Evolutionary conservation across 2,113 vertebrate species (phyloP).

Genomic region (Rousettus leschenaultii): DNA sequence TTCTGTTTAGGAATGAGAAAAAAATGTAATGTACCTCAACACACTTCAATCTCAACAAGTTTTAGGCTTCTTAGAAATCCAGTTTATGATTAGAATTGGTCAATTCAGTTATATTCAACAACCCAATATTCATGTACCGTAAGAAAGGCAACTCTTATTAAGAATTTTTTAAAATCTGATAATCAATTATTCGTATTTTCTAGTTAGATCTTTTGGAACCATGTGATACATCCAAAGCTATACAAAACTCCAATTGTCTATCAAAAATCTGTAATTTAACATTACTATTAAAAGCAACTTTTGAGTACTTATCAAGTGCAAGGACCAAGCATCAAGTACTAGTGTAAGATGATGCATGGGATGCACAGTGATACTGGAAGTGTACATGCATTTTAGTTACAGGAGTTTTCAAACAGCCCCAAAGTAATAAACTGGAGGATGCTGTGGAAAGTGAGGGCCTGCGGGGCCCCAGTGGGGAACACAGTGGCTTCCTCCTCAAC

Average conservation of each 20-base stretch:
- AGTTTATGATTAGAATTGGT: slow-evolving; percentile 15
- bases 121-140: not conserved
- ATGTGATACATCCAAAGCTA: not conserved
- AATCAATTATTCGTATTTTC: not conserved
- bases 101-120: not conserved
- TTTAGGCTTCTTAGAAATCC: not conserved
- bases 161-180: not conserved
- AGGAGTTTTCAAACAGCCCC: not conserved
- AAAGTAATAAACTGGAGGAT: not conserved
- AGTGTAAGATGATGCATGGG: not conserved
- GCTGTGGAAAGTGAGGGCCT: not conserved
- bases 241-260: not conserved
- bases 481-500: not conserved
- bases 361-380: not conserved
- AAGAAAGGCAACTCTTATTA: not conserved
- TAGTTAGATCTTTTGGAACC: not conserved
- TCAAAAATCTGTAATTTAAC: not conserved
- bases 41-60: not conserved
- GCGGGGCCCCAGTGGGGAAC: not conserved
- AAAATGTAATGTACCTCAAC: not conserved
- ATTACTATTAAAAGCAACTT: not conserved
- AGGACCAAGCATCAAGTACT: not conserved
- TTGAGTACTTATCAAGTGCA: not conserved
- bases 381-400: not conserved
- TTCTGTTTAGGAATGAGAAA: not conserved